A percentile compares a stretch with the other conserved stretches of the same genome.
phyloP scores from a whole-genome alignment of 2,888 invertebrate genomes.

The Conus canariensis region DNA sequence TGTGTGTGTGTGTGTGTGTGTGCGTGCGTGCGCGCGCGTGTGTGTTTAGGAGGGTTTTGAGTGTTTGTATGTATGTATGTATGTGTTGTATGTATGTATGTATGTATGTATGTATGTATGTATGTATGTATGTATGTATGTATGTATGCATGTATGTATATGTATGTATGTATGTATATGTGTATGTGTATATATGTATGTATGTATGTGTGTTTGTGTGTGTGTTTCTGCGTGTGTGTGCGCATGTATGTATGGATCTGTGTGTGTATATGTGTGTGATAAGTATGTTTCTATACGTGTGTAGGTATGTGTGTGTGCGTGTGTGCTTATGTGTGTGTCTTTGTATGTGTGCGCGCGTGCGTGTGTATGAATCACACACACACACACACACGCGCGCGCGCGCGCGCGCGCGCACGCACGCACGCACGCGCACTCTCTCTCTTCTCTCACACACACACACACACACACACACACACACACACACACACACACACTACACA shows the following conservation, averaged over 20 bases:
- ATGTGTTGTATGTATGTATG: conserved; percentile 15
- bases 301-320: not conserved
- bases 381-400: not conserved
- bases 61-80: not conserved
- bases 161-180: not conserved
- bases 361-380: conserved; percentile 9
- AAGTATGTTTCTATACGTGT: not conserved
- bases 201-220: not conserved
- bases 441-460: not conserved
- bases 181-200: not conserved
- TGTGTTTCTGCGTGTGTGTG: not conserved
- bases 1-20: not conserved
- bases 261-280: not conserved
- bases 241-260: not conserved
- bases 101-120: conserved; percentile 19
- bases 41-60: not conserved
- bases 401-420: not conserved
- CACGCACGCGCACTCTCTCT: not conserved
- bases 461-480: not conserved
- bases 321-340: not conserved
- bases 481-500: not conserved
- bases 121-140: conserved; percentile 13
- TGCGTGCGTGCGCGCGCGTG: not conserved
- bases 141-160: not conserved
- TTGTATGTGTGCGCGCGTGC: not conserved